These are phyloP conservation scores for Halcyon badia DNA, from an alignment of 2,797 vertebrate genomes.

Conservation along the genomic window DNA sequence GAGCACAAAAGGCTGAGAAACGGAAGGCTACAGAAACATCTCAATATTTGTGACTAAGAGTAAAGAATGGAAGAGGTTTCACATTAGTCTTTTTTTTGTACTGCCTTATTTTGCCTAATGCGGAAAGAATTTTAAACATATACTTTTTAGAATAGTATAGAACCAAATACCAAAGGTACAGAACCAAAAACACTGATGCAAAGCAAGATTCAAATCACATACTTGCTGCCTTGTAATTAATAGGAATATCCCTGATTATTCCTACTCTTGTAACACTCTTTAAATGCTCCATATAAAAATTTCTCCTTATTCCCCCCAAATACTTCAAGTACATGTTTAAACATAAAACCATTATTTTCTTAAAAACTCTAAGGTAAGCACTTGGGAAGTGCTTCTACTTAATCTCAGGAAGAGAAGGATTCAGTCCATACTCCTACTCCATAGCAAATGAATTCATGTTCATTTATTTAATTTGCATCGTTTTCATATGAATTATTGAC, in stretches of 20 bases:
- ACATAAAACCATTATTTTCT: background rate
- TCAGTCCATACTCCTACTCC: background rate
- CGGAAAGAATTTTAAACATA: background rate
- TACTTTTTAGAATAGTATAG: background rate
- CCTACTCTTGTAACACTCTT: background rate
- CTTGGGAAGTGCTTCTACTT: background rate
- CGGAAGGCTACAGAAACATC: background rate
- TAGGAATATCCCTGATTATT: background rate
- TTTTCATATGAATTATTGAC: background rate
- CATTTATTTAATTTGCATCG: background rate
- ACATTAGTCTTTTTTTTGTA: background rate
- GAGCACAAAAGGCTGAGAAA: background rate
- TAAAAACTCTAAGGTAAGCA: background rate
- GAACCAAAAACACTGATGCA: background rate
- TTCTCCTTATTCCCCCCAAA: background rate
- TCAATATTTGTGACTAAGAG: background rate
- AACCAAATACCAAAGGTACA: background rate
- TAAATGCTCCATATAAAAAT: background rate
- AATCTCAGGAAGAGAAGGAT: background rate
- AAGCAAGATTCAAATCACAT: background rate
- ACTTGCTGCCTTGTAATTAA: background rate
- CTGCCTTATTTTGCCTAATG: background rate
- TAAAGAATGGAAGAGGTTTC: background rate
- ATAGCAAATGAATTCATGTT: background rate
- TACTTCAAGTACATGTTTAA: background rate